phyloP scores from a whole-genome alignment of 2,113 vertebrate genomes.

The Paralichthys olivaceus region DNA sequence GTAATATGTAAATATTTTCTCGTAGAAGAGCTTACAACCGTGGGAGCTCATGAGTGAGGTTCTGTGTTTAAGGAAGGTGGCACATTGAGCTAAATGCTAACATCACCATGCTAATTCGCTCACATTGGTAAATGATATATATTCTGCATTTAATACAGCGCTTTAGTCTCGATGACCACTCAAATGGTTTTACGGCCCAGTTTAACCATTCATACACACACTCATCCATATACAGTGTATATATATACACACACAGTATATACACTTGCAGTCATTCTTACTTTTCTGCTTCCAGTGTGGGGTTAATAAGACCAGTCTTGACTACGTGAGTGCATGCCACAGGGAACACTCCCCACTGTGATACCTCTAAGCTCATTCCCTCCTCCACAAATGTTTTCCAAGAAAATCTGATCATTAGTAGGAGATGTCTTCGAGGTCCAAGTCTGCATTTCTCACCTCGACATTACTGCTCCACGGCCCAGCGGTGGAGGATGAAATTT shows the following conservation, averaged over 20 bases:
- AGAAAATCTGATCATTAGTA: slow-evolving; percentile 66
- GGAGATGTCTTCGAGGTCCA: slow-evolving; percentile 49
- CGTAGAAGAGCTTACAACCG: too few species aligned
- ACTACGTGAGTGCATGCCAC: slow-evolving; percentile 24
- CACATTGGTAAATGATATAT: too few species aligned
- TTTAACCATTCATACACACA: too few species aligned
- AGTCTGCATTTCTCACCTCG: slow-evolving; percentile 64
- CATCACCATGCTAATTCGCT: too few species aligned
- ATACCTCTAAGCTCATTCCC: slow-evolving; percentile 44
- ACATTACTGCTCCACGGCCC: slow-evolving; percentile 48
- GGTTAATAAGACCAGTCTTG: slow-evolving; percentile 31
- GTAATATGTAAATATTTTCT: too few species aligned
- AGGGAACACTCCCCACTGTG: slow-evolving; percentile 42
- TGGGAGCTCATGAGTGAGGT: too few species aligned
- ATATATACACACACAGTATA: background rate
- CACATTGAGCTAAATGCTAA: too few species aligned
- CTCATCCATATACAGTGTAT: too few species aligned
- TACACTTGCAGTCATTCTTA: background rate
- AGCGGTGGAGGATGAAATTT: slow-evolving; percentile 33
- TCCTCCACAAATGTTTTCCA: slow-evolving; percentile 48
- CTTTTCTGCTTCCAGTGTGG: slow-evolving; percentile 18
- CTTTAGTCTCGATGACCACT: too few species aligned
- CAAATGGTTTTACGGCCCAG: too few species aligned
- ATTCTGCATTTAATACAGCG: too few species aligned
- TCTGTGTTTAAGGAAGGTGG: too few species aligned